These are phyloP conservation scores for Macropodus opercularis DNA, from an alignment of 2,797 vertebrate genomes.

Conservation along the genomic window DNA sequence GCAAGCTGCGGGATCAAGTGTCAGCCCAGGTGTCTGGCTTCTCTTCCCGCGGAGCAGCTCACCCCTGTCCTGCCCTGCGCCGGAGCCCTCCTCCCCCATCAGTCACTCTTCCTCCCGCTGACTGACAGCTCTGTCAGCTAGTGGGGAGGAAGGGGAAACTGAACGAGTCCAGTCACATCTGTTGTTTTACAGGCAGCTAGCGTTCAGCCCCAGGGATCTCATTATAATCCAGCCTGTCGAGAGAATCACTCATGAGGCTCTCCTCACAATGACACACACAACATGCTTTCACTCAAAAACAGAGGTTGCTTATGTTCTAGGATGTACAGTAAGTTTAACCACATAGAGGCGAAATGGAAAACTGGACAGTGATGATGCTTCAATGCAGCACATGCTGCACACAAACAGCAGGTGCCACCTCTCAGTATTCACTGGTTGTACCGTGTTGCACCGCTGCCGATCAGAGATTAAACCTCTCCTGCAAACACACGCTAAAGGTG, in stretches of 20 bases:
- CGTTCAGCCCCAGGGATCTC: slow-evolving; percentile 76
- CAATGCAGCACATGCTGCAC: not conserved
- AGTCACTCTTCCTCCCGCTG: slow-evolving; percentile 55
- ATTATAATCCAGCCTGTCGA: slow-evolving; percentile 71
- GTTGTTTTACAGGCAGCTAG: slow-evolving; percentile 73
- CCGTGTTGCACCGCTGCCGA: slow-evolving; percentile 36
- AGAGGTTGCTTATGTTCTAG: slow-evolving; percentile 1
- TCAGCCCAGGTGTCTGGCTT: slow-evolving; percentile 54
- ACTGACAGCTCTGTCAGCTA: slow-evolving; percentile 65
- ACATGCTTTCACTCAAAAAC: slow-evolving; percentile 29
- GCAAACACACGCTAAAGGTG: slow-evolving; percentile 47
- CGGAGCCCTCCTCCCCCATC: slow-evolving; percentile 47
- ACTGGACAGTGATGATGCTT: not conserved
- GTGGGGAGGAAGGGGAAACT: slow-evolving; percentile 39
- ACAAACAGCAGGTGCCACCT: slow-evolving; percentile 33
- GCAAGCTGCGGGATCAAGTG: slow-evolving; percentile 49
- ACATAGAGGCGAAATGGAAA: slow-evolving; percentile 1
- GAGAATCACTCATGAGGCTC: slow-evolving; percentile 52
- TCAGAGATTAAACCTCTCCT: slow-evolving; percentile 47
- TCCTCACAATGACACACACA: slow-evolving; percentile 45
- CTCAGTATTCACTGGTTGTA: slow-evolving; percentile 45
- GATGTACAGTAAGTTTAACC: not conserved
- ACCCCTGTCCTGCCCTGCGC: slow-evolving; percentile 24
- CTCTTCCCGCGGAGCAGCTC: slow-evolving; percentile 18
- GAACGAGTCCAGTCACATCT: slow-evolving; percentile 73